These are phyloP conservation scores for Eupithecia vulgata DNA, from an alignment of 2,888 invertebrate genomes.

Conservation along the genomic window DNA sequence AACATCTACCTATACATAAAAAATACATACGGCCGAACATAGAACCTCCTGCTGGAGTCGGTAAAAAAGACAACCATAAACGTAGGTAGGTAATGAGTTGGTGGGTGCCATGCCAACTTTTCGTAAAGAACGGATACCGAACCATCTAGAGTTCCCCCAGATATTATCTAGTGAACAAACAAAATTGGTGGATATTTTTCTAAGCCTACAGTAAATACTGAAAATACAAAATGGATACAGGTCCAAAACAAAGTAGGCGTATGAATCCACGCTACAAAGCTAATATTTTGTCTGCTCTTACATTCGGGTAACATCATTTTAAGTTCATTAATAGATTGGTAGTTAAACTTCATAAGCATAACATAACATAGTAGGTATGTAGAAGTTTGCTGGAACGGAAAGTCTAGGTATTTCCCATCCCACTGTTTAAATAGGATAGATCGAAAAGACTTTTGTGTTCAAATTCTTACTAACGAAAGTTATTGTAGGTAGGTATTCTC, in stretches of 20 bases:
- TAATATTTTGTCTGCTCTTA: conserved; percentile 80
- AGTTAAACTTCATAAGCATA: no score
- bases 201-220: background rate
- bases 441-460: background rate
- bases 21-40: no score
- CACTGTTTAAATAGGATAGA: background rate
- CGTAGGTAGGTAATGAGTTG: background rate
- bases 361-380: background rate
- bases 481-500: background rate
- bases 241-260: conserved; percentile 68
- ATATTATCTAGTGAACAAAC: conserved; percentile 4
- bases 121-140: background rate
- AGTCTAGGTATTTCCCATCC: background rate
- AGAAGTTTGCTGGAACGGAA: no score
- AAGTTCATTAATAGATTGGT: background rate
- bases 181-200: conserved; percentile 20
- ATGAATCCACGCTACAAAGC: conserved; percentile 81
- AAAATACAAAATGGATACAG: conserved; percentile 68
- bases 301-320: conserved; percentile 75
- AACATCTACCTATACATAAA: no score
- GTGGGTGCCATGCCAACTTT: background rate
- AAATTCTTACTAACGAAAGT: background rate
- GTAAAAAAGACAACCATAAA: background rate
- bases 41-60: no score
- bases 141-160: background rate